phyloP scores from a whole-genome alignment of 2,888 invertebrate species.

The Hololepta plana region DNA sequence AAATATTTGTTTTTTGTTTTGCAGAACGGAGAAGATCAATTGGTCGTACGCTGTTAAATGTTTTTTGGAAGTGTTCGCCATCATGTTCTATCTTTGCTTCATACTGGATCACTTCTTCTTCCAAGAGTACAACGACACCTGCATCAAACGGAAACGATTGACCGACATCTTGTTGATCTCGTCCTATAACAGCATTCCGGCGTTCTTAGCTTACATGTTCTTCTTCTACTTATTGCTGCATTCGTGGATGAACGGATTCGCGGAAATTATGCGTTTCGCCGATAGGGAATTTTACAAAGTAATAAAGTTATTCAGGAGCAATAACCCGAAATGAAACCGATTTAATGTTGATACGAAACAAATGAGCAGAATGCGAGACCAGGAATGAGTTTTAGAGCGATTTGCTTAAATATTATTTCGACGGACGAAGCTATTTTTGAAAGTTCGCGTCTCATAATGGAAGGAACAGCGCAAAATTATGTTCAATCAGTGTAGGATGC shows the following conservation, averaged over 20 bases:
- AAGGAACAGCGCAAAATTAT: too few relatives aligned
- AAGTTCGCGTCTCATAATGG: too few relatives aligned
- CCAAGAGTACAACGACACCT: constrained; percentile 48
- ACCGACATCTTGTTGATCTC: constrained; percentile 37
- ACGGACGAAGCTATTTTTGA: too few relatives aligned
- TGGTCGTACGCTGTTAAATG: constrained; percentile 57
- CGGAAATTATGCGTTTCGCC: constrained; percentile 73
- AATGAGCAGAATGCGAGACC: too few relatives aligned
- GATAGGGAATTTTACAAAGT: constrained; percentile 69
- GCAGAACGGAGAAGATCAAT: constrained; percentile 48
- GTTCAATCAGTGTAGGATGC: too few relatives aligned
- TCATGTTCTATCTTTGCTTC: constrained; percentile 65
- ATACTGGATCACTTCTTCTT: constrained; percentile 60
- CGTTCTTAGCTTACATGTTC: constrained; percentile 33
- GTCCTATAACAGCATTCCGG: constrained; percentile 58
- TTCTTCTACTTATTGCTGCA: constrained; percentile 73
- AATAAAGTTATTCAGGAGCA: too few relatives aligned
- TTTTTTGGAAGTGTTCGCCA: constrained; percentile 57
- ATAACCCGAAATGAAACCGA: too few relatives aligned
- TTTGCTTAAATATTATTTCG: too few relatives aligned
- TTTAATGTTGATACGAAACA: too few relatives aligned
- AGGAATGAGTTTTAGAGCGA: too few relatives aligned
- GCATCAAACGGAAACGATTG: constrained; percentile 27
- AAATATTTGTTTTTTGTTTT: constrained; percentile 15
- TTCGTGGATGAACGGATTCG: constrained; percentile 79